Evolutionary conservation across 2,113 vertebrate species (phyloP), one percentile per base, ranked within the genome.

Genomic region (Rana temporaria): DNA sequence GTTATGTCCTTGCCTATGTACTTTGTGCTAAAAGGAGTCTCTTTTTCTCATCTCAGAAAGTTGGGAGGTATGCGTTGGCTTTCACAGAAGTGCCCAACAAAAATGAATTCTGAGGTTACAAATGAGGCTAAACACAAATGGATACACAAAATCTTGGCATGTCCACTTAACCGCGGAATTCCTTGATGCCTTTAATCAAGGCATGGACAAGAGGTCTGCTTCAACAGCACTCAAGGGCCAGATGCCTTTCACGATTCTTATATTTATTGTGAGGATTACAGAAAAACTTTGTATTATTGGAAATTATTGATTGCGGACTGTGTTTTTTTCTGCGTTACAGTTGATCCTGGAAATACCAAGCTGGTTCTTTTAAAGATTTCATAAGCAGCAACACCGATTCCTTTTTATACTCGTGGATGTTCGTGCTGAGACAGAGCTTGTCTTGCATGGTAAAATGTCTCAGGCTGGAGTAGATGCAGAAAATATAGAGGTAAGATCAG

Each of bases 261-360:
- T 82, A 42, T 82, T 67, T 82, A 67, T 82, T 75, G 71, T 75
- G 48, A 73, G 52, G 24, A 17, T 32, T 59, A 53, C 70, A 62
- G 72, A 18, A 66, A 74, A 66, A 24, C 26, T 4, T 81, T 82
- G 70, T 59, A 74, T 82, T 74, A 68, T 79, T 79, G 78, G 65
- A 38, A n/a, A 24, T 42, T 79, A 82, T 82, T 74, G 80, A 82
- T 82, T 74, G 62, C 34, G 38, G 42, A 20, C 69, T 56, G 62
- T 32, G 60, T 26, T 74, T 73, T 48, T 48, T 55, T 82, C 60
- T 55, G 52, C 69, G 73, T 82, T 82, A 73, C 56, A 57, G 56
- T 74, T 82, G 79, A 65, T 82, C 79, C 69, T 66, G 26, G 79
- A 82, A 82, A 82, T 82, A 82, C 79, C 30, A 66, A 82, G 57